Base-by-base conservation (phyloP, 1,140 invertebrate genomes). In the Hylaeus anthracinus region DNA sequence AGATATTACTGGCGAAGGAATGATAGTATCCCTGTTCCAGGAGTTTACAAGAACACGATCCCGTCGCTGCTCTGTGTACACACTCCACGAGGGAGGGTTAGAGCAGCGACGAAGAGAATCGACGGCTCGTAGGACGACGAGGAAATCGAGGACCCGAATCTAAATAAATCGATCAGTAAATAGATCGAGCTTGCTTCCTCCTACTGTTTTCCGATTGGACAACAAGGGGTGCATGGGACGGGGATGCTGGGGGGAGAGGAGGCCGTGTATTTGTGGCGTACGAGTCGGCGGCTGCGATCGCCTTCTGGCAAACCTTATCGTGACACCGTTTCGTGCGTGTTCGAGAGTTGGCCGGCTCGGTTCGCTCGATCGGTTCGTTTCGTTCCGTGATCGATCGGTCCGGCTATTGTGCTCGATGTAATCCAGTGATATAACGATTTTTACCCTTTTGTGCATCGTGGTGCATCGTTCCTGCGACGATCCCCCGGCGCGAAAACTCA, bases 81-180 rank as follows among this genome's bases (percentile, higher is more conserved):
- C 43, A 45, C 43, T 45, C 43, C 43, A 45, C 43, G 43, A 45
- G 5, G 43, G 43, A 45, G 43, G 43, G 43, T 45, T 45, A 45
- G 2, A 45, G 43, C 9, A 39, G 41, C 5, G 58, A 41, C 3
- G 58, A 41, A 75, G 72, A 37, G 69, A 53, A 51, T 14, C 15
- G 41, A 8, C 51, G 51, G 37, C 53, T 43, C 12, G 26, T 79
- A 65, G 55, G 26, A 70, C 66, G 45, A 60, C 51, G 72, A 58
- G 81, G 91, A 91, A 90, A 92, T 92, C 90, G 90, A 86, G 89
- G 86, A 87, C 90, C 88, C 74, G 90, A 92, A 90, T 91, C 89
- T 88, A 93, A 93, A 93, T 93, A 93, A 92, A 93, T 93, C 90
- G 90, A 93, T 93, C 92, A 93, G 92, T 92, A 93, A 93, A 93